These are phyloP conservation scores for Argyresthia goedartella DNA, from an alignment of 2,888 invertebrate species.

Conservation along the genomic window DNA sequence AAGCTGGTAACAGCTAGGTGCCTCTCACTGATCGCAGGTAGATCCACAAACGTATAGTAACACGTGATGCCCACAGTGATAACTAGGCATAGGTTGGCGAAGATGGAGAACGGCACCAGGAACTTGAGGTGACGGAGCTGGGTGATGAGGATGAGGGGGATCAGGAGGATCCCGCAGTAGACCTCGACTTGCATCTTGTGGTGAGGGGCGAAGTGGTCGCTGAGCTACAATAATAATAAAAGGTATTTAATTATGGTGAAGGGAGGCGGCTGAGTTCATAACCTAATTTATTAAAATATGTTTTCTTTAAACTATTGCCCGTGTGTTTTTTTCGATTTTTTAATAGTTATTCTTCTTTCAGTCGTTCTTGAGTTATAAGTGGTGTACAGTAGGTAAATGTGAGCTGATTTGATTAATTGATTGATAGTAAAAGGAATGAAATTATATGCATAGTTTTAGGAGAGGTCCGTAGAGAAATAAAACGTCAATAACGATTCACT, in stretches of 20 bases:
- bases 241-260: too few relatives aligned
- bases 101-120: constrained; percentile 88
- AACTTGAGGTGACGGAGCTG: constrained; percentile 81
- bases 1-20: constrained; percentile 49
- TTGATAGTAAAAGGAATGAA: too few relatives aligned
- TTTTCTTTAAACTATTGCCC: too few relatives aligned
- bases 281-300: not conserved
- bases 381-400: too few relatives aligned
- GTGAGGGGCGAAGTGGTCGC: constrained; percentile 40
- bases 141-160: constrained; percentile 78
- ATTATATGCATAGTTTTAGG: too few relatives aligned
- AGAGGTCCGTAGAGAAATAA: too few relatives aligned
- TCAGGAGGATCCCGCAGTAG: constrained; percentile 75
- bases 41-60: constrained; percentile 79
- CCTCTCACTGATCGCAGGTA: constrained; percentile 34
- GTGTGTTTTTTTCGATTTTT: too few relatives aligned
- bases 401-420: too few relatives aligned
- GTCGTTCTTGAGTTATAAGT: too few relatives aligned
- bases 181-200: constrained; percentile 63
- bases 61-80: constrained; percentile 84
- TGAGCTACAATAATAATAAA: constrained; percentile 53
- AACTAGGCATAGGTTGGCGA: constrained; percentile 87
- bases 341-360: too few relatives aligned
- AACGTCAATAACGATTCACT: too few relatives aligned
- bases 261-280: too few relatives aligned